Evolutionary conservation across 2,797 vertebrate genomes (phyloP).

Genomic region (Amblyraja radiata): DNA sequence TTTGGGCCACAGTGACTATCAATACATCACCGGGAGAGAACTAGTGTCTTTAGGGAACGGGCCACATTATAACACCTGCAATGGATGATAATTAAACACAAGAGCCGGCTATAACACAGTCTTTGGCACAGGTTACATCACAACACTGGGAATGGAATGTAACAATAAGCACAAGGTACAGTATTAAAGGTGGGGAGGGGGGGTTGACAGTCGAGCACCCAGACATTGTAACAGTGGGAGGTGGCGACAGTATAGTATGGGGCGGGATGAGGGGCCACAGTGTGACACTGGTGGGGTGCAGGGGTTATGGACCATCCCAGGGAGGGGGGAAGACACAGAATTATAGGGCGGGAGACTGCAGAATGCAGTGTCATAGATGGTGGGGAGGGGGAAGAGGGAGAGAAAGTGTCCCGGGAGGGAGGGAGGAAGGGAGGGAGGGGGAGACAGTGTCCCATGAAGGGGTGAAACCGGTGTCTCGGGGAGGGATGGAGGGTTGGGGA

Average conservation of each 20-base stretch:
- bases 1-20: slow-evolving; percentile 28
- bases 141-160: neutral
- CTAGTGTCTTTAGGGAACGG: slow-evolving; percentile 31
- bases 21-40: slow-evolving; percentile 40
- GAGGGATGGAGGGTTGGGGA: slow-evolving; percentile 1
- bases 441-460: too few relatives aligned
- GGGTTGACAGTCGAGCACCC: slow-evolving; percentile 38
- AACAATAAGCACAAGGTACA: neutral
- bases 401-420: neutral
- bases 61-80: slow-evolving; percentile 40
- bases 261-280: neutral
- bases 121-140: neutral
- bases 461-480: too few relatives aligned
- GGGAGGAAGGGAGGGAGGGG: slow-evolving; percentile 35
- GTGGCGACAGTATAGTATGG: neutral
- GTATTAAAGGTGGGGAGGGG: slow-evolving; percentile 39
- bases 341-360: neutral
- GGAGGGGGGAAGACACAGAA: slow-evolving; percentile 8
- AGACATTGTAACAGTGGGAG: neutral
- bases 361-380: slow-evolving; percentile 20
- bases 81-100: slow-evolving; percentile 29
- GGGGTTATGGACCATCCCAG: slow-evolving; percentile 37
- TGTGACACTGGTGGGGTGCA: slow-evolving; percentile 37
- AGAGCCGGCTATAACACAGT: slow-evolving; percentile 39
- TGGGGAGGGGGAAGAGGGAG: slow-evolving; percentile 16